Conservation (phyloP, 2,113 vertebrate genomes). For the Malaclemys terrapin region DNA sequence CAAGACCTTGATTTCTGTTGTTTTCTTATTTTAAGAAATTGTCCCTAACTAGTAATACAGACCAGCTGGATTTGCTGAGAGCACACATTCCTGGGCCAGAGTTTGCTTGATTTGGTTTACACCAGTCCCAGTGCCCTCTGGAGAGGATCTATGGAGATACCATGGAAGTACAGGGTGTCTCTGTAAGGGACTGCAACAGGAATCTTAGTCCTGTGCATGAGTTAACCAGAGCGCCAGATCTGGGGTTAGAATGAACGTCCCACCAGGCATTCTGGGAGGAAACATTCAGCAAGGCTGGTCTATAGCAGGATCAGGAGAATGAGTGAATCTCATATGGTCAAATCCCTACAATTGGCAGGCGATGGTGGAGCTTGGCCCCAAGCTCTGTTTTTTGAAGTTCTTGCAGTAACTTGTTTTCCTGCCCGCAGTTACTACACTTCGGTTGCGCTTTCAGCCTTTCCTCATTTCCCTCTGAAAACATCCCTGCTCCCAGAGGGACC, state of each 20-base stretch:
- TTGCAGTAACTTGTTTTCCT: background rate
- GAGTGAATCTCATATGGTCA: background rate
- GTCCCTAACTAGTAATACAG: background rate
- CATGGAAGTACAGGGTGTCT: background rate
- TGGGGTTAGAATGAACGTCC: background rate
- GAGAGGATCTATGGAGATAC: rapidly evolving
- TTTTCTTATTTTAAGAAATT: background rate
- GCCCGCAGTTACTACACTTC: background rate
- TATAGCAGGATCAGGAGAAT: rapidly evolving
- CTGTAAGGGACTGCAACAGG: background rate
- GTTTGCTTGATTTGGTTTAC: background rate
- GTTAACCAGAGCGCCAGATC: background rate
- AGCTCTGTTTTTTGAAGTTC: background rate
- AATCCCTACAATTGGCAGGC: background rate
- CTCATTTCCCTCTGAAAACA: background rate
- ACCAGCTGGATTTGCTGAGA: background rate
- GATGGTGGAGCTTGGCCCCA: background rate
- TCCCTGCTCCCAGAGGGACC: background rate
- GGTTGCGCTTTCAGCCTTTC: background rate
- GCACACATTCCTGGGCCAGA: background rate
- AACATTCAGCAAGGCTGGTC: rapidly evolving
- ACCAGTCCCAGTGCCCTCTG: background rate
- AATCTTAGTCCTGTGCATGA: background rate
- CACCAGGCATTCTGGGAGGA: background rate
- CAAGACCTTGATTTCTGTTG: background rate